Base-by-base conservation (phyloP, 2,888 invertebrate species). In the Tuberolachnus salignus region DNA sequence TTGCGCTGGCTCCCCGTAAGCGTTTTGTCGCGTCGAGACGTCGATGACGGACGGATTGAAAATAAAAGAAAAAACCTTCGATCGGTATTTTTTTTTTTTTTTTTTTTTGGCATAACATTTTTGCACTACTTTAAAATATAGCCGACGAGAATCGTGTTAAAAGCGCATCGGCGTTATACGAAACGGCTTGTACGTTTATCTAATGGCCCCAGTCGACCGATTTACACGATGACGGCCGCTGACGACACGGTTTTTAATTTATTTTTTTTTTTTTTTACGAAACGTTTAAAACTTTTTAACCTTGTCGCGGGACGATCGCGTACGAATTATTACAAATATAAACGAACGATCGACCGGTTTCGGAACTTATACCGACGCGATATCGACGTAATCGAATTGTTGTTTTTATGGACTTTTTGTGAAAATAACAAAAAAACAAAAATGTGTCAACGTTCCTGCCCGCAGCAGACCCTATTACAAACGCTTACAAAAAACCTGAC, bases 11-110 rank as follows among this genome's bases (percentile, higher is more conserved):
- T 14, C 8, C 46, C n/a, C 11, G 13, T 53, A 42, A 70, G 55
- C 26, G 34, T 67, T 34, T 34, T n/a, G n/a, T n/a, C 23, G 6
- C 16, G 11, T 49, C 46, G n/a, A 26, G 16, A 16, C 42, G 23
- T 23, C 61, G 61, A 42, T 42, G 61, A 73, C 72, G 51, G 72
- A 73, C 51, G 21, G 61, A 63, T 51, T 63, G 72, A 72, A 72
- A 72, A 72, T 63, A 63, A 63, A 73, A 34, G 6, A 34, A 51
- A 34, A 34, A 34, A 51, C 72, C 21, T n/a, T 51, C 51, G 34
- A 8, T 8, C 1, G 23, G 11, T 49, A n/a, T n/a, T n/a, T n/a
- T n/a, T n/a, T n/a, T n/a, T n/a, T n/a, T n/a, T n/a, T n/a, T 34
- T 34, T 34, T 11, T 67, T 46, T 64, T 71, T 71, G 44, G 71